Evolutionary conservation across 2,888 invertebrate genomes (phyloP), one percentile per base, ranked within the genome.

Genomic region (Daptonema setosum): DNA sequence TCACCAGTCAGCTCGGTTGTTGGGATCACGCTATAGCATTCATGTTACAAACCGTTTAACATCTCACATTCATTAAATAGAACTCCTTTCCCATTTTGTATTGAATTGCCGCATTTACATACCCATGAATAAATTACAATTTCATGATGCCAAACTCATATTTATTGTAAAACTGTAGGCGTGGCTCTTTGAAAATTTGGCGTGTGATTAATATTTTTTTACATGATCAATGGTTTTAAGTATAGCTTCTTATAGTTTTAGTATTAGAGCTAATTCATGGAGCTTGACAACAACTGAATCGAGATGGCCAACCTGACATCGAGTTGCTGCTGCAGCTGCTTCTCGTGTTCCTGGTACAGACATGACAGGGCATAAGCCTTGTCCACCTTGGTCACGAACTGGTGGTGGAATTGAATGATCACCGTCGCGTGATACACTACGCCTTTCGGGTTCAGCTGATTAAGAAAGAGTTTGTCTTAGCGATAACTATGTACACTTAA

Each of bases 341-440:
- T 54, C 48, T 22, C 30, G 22, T n/a, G 2, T 28, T 54, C 54
- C 29, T 30, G 57, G 58, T 68, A 68, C 58, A 68, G 62, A 52
- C 68, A 68, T 50, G 63, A 63, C 29, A 68, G 56, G 5, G 58
- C 54, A 54, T 61, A 64, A 25, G 64, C 65, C 45, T 57, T 59
- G 57, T 64, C 56, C n/a, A 52, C 52, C 52, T 62, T 58, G 1
- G 68, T 68, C 45, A 68, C 60, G 55, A 68, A 65, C n/a, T 66
- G 54, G 1, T 62, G 65, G 57, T 68, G 68, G 48, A 66, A 64
- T 57, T 68, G 65, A 5, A 66, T 24, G 41, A 67, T 62, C 2
- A 67, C 63, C 2, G 64, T 63, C 8, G 63, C 62, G 28, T 62
- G 62, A 57, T 65, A 66, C 54, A 59, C 57, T 25, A 67, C 59